A percentile compares a stretch with the other conserved stretches of the same genome.
These are phyloP conservation scores for Phoebastria nigripes DNA, from an alignment of 2,797 vertebrate species.

Conservation along the genomic window DNA sequence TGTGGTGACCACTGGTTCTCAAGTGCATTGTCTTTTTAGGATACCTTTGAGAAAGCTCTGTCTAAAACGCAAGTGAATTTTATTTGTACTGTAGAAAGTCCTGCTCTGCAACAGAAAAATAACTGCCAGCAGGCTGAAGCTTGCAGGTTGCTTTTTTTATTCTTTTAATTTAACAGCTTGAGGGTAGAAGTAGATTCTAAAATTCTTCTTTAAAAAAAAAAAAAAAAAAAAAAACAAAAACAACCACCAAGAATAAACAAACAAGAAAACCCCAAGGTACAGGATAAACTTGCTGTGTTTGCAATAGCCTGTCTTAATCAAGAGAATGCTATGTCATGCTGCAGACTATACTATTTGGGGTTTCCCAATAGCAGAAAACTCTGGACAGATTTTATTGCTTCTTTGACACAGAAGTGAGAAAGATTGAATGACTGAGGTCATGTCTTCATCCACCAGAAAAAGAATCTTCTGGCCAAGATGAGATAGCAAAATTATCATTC, in stretches of 20 bases:
- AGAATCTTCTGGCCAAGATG: neutral
- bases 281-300: neutral
- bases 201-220: neutral
- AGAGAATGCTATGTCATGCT: neutral
- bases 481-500: neutral
- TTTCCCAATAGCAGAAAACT: neutral
- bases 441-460: neutral
- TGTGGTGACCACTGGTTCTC: neutral
- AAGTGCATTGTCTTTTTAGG: neutral
- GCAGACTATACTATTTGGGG: too few relatives aligned
- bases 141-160: neutral
- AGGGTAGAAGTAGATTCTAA: neutral
- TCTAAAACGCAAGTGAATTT: neutral
- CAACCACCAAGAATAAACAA: neutral
- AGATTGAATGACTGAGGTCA: neutral
- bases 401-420: neutral
- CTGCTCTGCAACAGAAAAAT: neutral
- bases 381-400: neutral
- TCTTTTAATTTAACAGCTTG: neutral
- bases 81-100: neutral
- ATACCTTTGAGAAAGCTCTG: neutral
- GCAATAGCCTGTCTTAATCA: neutral
- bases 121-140: neutral
- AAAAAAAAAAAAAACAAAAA: neutral
- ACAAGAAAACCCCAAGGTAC: neutral